phyloP scores from a whole-genome alignment of 2,888 invertebrate genomes.

The Onthophagus sagittarius region DNA sequence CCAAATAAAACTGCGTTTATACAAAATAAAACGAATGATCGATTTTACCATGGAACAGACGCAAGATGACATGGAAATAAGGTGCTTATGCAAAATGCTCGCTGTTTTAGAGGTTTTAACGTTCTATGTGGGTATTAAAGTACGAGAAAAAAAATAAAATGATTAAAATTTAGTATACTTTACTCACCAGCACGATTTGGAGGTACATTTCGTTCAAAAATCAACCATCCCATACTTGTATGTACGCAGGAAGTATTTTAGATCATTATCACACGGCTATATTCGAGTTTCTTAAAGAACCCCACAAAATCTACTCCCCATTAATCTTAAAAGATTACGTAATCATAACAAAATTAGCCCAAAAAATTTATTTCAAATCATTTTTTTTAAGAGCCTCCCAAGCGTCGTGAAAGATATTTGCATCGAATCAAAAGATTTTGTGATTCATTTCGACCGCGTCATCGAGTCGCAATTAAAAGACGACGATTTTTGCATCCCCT shows the following conservation, averaged over 20 bases:
- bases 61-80: slow-evolving; percentile 40
- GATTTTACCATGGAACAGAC: slow-evolving; percentile 34
- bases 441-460: slow-evolving; percentile 38
- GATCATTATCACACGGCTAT: slow-evolving; percentile 37
- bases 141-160: background rate
- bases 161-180: slow-evolving; percentile 32
- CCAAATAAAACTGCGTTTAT: slow-evolving; percentile 33
- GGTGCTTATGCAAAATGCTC: slow-evolving; percentile 38
- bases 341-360: slow-evolving; percentile 23
- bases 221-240: slow-evolving; percentile 32
- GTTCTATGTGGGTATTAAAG: slow-evolving; percentile 34
- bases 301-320: slow-evolving; percentile 36
- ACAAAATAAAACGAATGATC: slow-evolving; percentile 31
- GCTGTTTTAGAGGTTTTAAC: slow-evolving; percentile 38
- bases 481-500: slow-evolving; percentile 20
- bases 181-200: slow-evolving; percentile 40
- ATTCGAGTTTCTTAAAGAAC: slow-evolving; percentile 35
- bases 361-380: background rate
- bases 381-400: slow-evolving; percentile 35
- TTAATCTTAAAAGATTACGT: slow-evolving; percentile 38
- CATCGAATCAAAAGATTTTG: slow-evolving; percentile 37
- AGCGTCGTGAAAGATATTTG: slow-evolving; percentile 37
- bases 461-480: slow-evolving; percentile 25
- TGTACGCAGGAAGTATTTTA: slow-evolving; percentile 41
- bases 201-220: slow-evolving; percentile 39